Conservation (phyloP, 1,140 invertebrate genomes). For the Brachionus angularis region DNA sequence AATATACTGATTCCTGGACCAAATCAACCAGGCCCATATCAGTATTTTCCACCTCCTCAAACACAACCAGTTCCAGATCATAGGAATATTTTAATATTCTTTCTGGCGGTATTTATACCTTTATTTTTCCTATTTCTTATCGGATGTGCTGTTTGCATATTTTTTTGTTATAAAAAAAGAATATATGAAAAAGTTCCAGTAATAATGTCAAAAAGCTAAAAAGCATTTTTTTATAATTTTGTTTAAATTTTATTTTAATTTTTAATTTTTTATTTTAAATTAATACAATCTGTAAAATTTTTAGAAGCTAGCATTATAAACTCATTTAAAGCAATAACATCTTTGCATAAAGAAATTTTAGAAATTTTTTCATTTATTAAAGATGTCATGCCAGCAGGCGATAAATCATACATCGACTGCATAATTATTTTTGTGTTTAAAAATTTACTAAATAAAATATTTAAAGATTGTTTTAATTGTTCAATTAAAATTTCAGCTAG, state of each 20-base stretch:
- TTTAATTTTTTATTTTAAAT: conserved; percentile 11
- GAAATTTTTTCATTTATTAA: conserved; percentile 12
- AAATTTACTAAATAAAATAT: neutral
- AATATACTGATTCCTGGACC: no score
- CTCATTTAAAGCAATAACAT: conserved; percentile 5
- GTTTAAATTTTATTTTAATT: neutral
- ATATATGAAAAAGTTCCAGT: neutral
- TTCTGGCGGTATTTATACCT: neutral
- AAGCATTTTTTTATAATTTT: no score
- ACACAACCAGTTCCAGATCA: neutral
- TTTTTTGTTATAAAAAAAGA: neutral
- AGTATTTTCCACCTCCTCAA: no score
- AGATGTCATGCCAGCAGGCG: neutral
- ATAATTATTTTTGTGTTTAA: conserved; percentile 6
- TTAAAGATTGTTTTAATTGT: conserved; percentile 21
- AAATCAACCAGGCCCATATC: no score
- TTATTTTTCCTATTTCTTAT: neutral
- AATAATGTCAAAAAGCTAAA: neutral
- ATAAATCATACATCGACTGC: conserved; percentile 27
- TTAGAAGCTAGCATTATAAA: conserved; percentile 21
- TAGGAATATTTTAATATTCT: neutral
- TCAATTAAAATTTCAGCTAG: neutral
- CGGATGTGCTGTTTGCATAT: neutral
- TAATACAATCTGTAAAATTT: conserved; percentile 34
- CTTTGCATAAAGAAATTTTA: neutral